phyloP scores from a whole-genome alignment of 2,113 vertebrate genomes.

The Periophthalmus modestus region DNA sequence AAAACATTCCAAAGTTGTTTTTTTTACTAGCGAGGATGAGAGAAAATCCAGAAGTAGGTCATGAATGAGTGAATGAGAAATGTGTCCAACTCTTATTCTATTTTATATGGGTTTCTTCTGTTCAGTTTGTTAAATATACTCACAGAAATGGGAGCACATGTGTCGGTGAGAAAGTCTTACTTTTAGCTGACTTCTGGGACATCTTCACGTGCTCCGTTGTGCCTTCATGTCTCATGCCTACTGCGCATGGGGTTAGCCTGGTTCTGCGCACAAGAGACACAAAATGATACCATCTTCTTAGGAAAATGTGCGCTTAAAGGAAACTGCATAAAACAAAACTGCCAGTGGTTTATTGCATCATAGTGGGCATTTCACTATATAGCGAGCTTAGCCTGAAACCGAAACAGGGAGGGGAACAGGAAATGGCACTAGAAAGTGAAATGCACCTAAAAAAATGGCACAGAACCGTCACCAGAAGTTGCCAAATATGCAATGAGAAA shows the following conservation, averaged over 20 bases:
- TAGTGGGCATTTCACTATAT: not conserved
- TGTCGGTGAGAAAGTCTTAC: slow-evolving; percentile 52
- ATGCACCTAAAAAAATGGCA: not conserved
- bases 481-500: too few species aligned
- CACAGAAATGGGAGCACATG: too few species aligned
- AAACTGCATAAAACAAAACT: not conserved
- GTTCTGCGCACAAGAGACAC: not conserved
- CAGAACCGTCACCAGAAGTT: too few species aligned
- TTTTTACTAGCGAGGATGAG: too few species aligned
- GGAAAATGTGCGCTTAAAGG: not conserved
- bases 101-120: too few species aligned
- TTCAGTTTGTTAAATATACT: too few species aligned
- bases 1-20: too few species aligned
- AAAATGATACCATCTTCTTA: not conserved
- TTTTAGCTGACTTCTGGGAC: slow-evolving; percentile 66
- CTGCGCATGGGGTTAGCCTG: slow-evolving; percentile 51
- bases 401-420: not conserved
- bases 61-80: too few species aligned
- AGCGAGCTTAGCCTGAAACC: not conserved
- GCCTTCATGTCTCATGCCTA: slow-evolving; percentile 50
- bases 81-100: not conserved
- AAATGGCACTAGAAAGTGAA: not conserved
- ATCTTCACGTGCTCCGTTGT: slow-evolving; percentile 68
- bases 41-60: too few species aligned
- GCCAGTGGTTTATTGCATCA: not conserved